Evolutionary conservation across 2,888 invertebrate species (phyloP), one percentile per base, ranked within the genome.

Genomic region (Synanthedon myopaeformis): DNA sequence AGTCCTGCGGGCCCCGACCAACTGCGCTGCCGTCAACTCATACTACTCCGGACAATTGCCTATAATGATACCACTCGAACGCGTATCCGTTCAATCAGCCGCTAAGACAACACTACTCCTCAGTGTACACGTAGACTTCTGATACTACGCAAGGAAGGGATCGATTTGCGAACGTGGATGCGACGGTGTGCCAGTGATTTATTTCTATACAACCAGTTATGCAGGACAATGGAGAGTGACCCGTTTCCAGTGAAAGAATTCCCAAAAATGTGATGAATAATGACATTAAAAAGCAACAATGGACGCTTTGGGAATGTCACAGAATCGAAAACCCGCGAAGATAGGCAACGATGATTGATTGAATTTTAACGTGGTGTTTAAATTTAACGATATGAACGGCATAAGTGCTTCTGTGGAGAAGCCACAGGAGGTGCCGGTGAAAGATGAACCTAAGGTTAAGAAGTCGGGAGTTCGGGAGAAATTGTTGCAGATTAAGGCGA

Each of bases 401-500:
- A 78, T 85, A 59, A 84, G 64, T 65, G 72, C 68, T 55, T 62
- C 70, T 54, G 67, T 66, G 57, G 83, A 82, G 42, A 86, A 85
- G 63, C 70, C 76, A 57, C 66, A 67, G 50, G 80, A 74, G 58
- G 58, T 61, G 56, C 69, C 65, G 17, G 57, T 54, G 62, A 82
- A 79, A 56, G 75, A 75, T 68, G 72, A 76, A 57, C 60, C 74
- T 55, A 72, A 72, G 61, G 57, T 64, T 28, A 79, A 80, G 56
- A 76, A 70, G 58, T 62, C 72, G 8, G 69, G 76, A 56, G 70
- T 86, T 5, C 70, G 67, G 56, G 77, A 83, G 51, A 90, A 89
- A 61, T 63, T 89, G 28, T 76, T 80, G 62, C 85, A 85, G 61
- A 81, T 91, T 56, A 81, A 82, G 60, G 81, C 89, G 23, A 91